Evolutionary conservation across 2,113 vertebrate species (phyloP).

Genomic region (Excalfactoria chinensis): DNA sequence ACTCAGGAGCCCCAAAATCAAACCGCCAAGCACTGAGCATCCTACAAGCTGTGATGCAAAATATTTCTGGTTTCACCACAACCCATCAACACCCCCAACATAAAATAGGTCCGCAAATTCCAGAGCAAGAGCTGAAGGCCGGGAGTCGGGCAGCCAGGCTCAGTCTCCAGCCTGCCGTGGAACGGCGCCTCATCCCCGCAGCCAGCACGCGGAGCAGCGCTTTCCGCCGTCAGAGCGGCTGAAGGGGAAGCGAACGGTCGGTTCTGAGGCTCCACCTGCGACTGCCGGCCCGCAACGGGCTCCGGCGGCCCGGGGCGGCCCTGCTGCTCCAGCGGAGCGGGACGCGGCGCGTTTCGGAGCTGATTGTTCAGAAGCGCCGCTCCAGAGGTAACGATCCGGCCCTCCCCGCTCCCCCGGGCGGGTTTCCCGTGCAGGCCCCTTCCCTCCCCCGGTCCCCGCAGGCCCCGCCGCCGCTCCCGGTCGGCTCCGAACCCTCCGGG

Average conservation of each 20-base stretch:
- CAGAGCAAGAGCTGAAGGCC: fast-evolving
- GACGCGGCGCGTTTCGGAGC: not conserved
- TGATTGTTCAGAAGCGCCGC: not conserved
- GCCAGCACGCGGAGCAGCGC: fast-evolving
- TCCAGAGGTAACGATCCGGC: no score
- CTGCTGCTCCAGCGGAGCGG: not conserved
- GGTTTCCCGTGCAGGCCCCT: not conserved
- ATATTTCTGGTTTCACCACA: not conserved
- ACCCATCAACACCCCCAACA: not conserved
- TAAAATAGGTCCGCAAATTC: fast-evolving
- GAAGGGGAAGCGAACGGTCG: not conserved
- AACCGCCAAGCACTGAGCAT: not conserved
- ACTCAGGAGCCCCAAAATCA: not conserved
- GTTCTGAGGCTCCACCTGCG: no score
- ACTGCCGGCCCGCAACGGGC: not conserved
- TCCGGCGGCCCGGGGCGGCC: not conserved
- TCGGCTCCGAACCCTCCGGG: not conserved
- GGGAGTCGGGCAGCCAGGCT: not conserved
- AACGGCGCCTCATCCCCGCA: fast-evolving
- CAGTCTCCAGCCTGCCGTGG: not conserved
- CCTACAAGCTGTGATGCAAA: not conserved
- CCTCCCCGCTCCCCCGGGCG: not conserved
- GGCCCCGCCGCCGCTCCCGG: not conserved
- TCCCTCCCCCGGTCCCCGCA: not conserved
- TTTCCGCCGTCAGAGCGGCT: fast-evolving